Conservation (phyloP, 2,888 invertebrate species). For the Amblyjoppa proteus region DNA sequence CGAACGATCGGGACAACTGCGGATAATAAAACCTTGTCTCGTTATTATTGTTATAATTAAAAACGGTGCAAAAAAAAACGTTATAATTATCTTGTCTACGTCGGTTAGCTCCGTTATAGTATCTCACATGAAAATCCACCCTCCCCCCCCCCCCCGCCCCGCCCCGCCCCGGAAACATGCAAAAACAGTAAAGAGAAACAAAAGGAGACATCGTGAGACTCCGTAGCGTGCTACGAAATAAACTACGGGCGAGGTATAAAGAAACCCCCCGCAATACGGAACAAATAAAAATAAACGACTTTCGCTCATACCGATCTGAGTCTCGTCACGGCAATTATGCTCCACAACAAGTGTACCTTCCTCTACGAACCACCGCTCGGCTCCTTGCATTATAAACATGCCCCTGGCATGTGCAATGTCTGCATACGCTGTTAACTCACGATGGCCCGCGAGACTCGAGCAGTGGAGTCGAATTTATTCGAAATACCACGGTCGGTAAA, state of each 20-base stretch:
- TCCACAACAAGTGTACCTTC: neutral
- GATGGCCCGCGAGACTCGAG: neutral
- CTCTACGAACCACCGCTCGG: no score
- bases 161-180: no score
- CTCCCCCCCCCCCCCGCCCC: no score
- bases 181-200: neutral
- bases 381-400: slow-evolving; percentile 3
- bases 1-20: neutral
- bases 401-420: neutral
- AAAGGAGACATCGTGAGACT: neutral
- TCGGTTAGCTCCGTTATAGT: neutral
- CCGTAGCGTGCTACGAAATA: slow-evolving; percentile 16
- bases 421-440: neutral
- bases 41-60: neutral
- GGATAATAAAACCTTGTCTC: neutral
- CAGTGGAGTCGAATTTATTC: no score
- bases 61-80: neutral
- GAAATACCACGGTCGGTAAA: no score
- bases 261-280: neutral
- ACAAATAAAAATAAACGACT: slow-evolving; percentile 24
- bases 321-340: slow-evolving; percentile 45
- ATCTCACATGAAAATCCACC: neutral
- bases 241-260: neutral
- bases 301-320: slow-evolving; percentile 36
- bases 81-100: neutral